These are phyloP conservation scores for Strix aluco DNA, from an alignment of 2,113 vertebrate species.

Conservation along the genomic window DNA sequence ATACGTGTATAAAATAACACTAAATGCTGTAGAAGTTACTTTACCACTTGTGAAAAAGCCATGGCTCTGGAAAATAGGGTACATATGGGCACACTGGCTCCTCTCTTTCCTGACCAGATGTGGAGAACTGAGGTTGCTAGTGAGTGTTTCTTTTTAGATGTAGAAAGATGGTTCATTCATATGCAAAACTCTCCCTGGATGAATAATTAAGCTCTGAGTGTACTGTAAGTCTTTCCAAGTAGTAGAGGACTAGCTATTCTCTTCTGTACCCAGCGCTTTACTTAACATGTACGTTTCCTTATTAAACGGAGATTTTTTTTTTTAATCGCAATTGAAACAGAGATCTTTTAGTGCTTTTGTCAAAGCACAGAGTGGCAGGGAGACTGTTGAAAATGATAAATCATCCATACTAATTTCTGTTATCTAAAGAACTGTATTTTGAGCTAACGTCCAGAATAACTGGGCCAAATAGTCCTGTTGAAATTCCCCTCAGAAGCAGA, in stretches of 20 bases:
- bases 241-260: neutral
- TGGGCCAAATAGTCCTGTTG: slow-evolving; percentile 5
- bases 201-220: slow-evolving; percentile 24
- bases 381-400: neutral
- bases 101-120: slow-evolving; percentile 30
- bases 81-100: neutral
- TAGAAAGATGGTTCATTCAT: slow-evolving; percentile 44
- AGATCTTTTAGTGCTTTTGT: neutral
- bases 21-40: neutral
- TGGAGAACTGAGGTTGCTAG: neutral
- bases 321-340: neutral
- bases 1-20: neutral
- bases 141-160: slow-evolving; percentile 16
- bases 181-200: neutral
- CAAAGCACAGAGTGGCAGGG: neutral
- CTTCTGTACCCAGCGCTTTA: slow-evolving; percentile 9
- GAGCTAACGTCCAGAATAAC: neutral
- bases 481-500: neutral
- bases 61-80: neutral
- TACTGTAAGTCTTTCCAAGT: slow-evolving; percentile 28
- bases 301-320: neutral
- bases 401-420: slow-evolving; percentile 38
- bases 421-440: neutral
- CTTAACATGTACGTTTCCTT: neutral
- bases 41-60: neutral